A percentile compares a stretch with the other conserved stretches of the same genome.
Conservation (phyloP, 2,113 vertebrate genomes). For the Esox niger region DNA sequence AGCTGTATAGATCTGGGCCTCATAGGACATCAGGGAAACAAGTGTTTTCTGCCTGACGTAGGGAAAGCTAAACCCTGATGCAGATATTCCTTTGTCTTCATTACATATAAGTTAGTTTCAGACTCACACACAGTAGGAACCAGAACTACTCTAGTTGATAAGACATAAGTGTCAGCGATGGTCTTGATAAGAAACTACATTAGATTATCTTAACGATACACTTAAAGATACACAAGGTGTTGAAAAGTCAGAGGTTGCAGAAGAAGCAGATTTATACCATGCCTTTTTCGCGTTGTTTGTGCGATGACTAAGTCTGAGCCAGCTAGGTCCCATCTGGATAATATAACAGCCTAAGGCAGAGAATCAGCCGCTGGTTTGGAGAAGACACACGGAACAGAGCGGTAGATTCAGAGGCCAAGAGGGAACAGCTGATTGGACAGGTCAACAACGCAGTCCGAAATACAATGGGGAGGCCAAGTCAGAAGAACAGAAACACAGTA, state of each 20-base stretch:
- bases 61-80: not conserved
- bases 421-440: too few relatives aligned
- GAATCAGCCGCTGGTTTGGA: not conserved
- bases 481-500: not conserved
- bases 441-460: not conserved
- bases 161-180: not conserved
- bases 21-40: conserved; percentile 21
- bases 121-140: not conserved
- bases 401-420: too few relatives aligned
- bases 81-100: not conserved
- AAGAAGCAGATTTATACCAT: not conserved
- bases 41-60: conserved; percentile 5
- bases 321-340: conserved; percentile 1
- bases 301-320: not conserved
- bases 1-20: conserved; percentile 9
- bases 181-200: not conserved
- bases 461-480: not conserved
- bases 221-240: too few relatives aligned
- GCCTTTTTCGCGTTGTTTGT: not conserved
- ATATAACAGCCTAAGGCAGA: not conserved
- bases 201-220: too few relatives aligned
- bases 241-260: not conserved
- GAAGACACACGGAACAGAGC: not conserved
- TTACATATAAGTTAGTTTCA: not conserved
- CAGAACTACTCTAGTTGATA: not conserved